These are phyloP conservation scores for Mactromeris polynyma DNA, from an alignment of 2,888 invertebrate genomes.

Conservation along the genomic window DNA sequence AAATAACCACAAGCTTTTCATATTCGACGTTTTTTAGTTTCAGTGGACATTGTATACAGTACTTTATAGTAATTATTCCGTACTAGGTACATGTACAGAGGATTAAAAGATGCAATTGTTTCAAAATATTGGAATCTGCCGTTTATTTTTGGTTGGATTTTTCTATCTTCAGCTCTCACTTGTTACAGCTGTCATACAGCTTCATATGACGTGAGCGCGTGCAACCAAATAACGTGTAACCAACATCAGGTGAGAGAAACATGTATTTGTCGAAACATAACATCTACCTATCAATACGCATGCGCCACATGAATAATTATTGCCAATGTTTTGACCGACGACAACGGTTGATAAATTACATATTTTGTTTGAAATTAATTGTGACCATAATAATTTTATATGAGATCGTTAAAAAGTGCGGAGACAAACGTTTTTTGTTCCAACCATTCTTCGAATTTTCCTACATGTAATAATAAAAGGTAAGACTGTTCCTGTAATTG, in stretches of 20 bases:
- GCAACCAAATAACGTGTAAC: conserved; percentile 9
- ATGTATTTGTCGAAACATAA: neutral
- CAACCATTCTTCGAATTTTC: neutral
- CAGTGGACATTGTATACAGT: no score
- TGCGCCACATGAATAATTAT: neutral
- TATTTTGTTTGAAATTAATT: neutral
- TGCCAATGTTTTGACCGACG: neutral
- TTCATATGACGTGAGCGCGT: neutral
- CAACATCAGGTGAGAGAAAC: neutral
- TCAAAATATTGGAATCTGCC: no score
- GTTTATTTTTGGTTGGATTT: no score
- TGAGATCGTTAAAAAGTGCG: no score
- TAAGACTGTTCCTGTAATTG: neutral
- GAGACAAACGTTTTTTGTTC: neutral
- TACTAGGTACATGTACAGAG: no score
- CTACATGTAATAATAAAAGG: neutral
- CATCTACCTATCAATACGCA: neutral
- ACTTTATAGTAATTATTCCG: no score
- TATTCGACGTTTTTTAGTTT: no score
- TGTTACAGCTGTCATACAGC: conserved; percentile 7
- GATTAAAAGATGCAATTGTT: no score
- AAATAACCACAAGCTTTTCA: no score
- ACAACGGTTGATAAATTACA: neutral
- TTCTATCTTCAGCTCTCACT: neutral
- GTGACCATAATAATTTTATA: no score